Base-by-base conservation (phyloP, 2,113 vertebrate species). In the Embiotoca jacksoni region DNA sequence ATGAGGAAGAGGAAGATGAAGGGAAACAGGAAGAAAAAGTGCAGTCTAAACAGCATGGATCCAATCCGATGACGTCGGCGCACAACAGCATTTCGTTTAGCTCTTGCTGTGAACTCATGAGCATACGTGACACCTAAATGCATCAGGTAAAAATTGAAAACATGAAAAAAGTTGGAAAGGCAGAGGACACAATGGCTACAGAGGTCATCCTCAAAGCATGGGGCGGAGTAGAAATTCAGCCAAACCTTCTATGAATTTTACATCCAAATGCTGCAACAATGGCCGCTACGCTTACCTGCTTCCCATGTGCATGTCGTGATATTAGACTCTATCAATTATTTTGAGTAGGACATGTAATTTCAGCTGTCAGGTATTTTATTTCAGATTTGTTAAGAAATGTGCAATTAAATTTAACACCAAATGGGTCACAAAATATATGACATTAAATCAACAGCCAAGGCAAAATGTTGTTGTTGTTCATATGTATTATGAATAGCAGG, bases 1-100 rank as follows among this genome's bases (percentile, higher is more conserved):
- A 78, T 67, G 74, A 84, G 69, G 65, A 79, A 72, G 67, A 79
- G 76, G 70, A 82, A 84, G 87, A 69, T 54, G 65, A 33, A 30
- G 69, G 59, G 54, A 75, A 87, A 85, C 83, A 84, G 92, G 90
- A 92, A 92, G 85, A 72, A 81, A 86, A 91, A 91, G 85, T 89
- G 83, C 78, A 75, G 70, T 82, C 67, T 78, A 60, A 78, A 80
- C 66, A 70, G 23, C 5, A 30, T 33, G 36, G 57, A 69, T 64
- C 53, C 1, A 46, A 50, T 62, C 37, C 78, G 84, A 90, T 90
- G 80, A 84, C 41, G 16, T 0, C 3, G 46, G 64, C 39, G 39
- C 53, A 31, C 39, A 4, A 46, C 13, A 52, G 5, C 35, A 64
- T 57, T 73, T 4, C 31, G 31, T 59, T 57, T 53, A 56, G 44